A percentile compares a stretch with the other conserved stretches of the same genome.
phyloP scores from a whole-genome alignment of 2,113 vertebrate species.

The Planiliza haematocheilus region DNA sequence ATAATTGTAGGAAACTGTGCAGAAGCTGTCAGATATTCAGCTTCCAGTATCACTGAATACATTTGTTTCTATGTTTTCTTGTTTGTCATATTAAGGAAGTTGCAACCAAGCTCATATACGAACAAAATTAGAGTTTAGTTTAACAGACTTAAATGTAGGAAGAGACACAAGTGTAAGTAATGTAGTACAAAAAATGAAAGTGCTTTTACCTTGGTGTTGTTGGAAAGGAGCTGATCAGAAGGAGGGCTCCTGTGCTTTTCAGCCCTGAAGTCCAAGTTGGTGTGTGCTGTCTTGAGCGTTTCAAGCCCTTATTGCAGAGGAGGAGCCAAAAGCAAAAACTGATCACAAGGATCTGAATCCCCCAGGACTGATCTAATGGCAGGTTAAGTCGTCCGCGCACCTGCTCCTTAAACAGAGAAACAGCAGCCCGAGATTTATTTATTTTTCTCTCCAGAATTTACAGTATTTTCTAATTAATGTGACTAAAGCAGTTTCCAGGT shows the following conservation, averaged over 20 bases:
- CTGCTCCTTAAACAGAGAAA: constrained; percentile 64
- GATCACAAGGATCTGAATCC: constrained; percentile 75
- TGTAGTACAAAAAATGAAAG: background rate
- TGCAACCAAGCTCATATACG: background rate
- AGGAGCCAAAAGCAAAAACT: constrained; percentile 86
- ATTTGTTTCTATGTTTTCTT: background rate
- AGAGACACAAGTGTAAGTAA: background rate
- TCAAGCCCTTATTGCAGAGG: constrained; percentile 85
- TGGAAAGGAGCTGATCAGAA: constrained; percentile 47
- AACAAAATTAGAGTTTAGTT: background rate
- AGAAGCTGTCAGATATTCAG: background rate
- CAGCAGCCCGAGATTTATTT: background rate
- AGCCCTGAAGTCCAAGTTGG: constrained; percentile 66
- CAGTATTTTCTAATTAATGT: constrained; percentile 7
- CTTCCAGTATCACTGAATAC: background rate
- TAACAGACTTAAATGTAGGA: background rate
- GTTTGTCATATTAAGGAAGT: background rate
- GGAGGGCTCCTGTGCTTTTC: constrained; percentile 47
- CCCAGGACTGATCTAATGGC: constrained; percentile 72
- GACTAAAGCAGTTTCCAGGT: constrained; percentile 4
- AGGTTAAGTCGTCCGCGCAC: constrained; percentile 67
- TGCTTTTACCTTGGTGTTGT: constrained; percentile 60
- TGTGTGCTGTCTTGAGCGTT: constrained; percentile 65
- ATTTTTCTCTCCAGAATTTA: background rate
- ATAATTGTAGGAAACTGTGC: constrained; percentile 1